These are phyloP conservation scores for Laodelphax striatellus DNA, from an alignment of 1,140 invertebrate genomes.

Conservation along the genomic window DNA sequence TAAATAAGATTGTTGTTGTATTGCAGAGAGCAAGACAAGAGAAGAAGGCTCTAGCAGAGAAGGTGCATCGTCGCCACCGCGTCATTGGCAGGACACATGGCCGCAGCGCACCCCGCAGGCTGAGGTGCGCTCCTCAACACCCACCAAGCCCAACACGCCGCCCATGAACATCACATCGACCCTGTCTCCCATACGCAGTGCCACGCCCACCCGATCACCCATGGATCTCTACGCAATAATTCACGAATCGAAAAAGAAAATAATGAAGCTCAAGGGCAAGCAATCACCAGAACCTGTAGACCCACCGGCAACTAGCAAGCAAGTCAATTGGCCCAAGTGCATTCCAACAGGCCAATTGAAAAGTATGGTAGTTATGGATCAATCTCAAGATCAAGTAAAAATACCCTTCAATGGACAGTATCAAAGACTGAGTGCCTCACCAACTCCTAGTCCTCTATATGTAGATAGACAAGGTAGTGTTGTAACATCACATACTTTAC, in stretches of 20 bases:
- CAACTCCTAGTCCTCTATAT: background rate
- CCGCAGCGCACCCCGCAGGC: background rate
- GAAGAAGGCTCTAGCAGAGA: too few species aligned
- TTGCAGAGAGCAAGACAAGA: too few species aligned
- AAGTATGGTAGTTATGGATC: background rate
- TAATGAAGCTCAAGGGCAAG: slow-evolving; percentile 33
- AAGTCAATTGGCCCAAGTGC: slow-evolving; percentile 15
- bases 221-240: slow-evolving; percentile 66
- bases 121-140: slow-evolving; percentile 18
- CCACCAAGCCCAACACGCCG: slow-evolving; percentile 15
- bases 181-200: slow-evolving; percentile 18
- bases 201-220: slow-evolving; percentile 43
- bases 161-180: slow-evolving; percentile 13
- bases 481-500: background rate
- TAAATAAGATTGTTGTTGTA: too few species aligned
- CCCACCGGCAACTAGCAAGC: background rate
- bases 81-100: slow-evolving; percentile 9
- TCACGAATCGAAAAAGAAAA: slow-evolving; percentile 61
- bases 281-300: slow-evolving; percentile 29
- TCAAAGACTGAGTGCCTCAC: background rate
- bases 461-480: background rate
- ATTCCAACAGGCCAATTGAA: slow-evolving; percentile 12
- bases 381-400: background rate
- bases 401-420: background rate
- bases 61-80: background rate